Conservation (phyloP, 1,140 invertebrate genomes). For the Theocolax elegans region DNA sequence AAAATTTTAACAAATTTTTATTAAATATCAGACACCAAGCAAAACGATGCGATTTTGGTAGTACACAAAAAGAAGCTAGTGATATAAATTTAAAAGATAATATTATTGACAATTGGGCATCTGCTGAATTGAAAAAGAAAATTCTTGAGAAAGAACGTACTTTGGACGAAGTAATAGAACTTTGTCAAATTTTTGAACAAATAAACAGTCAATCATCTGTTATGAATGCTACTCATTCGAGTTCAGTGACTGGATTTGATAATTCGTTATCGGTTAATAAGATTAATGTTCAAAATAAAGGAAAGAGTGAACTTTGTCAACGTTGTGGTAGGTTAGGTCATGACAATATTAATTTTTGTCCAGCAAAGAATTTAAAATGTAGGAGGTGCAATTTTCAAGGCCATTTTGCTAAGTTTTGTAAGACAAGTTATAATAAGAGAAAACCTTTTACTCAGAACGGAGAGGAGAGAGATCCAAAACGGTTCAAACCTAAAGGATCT, state of each 20-base stretch:
- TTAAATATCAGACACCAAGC: neutral
- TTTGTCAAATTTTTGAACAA: slow-evolving; percentile 4
- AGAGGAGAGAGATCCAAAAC: neutral
- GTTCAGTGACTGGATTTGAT: neutral
- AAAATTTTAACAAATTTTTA: slow-evolving; percentile 6
- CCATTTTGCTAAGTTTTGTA: slow-evolving; percentile 6
- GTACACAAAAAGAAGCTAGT: slow-evolving; percentile 15
- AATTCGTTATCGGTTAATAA: neutral
- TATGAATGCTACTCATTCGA: neutral
- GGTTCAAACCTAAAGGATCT: neutral
- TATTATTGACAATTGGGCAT: slow-evolving; percentile 43
- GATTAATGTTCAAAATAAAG: neutral
- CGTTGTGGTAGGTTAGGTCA: slow-evolving; percentile 6
- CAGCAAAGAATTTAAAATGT: slow-evolving; percentile 14
- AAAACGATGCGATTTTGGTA: neutral
- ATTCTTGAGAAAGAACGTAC: slow-evolving; percentile 43
- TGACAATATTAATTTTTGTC: neutral
- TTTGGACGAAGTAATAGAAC: slow-evolving; percentile 21
- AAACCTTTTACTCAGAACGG: neutral
- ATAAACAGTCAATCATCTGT: neutral
- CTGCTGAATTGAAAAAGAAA: slow-evolving; percentile 42
- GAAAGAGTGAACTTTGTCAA: neutral
- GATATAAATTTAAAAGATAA: slow-evolving; percentile 29
- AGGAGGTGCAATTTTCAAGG: neutral
- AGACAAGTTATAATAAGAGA: neutral